phyloP scores from a whole-genome alignment of 2,797 vertebrate genomes.

The Lycodopsis pacificus region DNA sequence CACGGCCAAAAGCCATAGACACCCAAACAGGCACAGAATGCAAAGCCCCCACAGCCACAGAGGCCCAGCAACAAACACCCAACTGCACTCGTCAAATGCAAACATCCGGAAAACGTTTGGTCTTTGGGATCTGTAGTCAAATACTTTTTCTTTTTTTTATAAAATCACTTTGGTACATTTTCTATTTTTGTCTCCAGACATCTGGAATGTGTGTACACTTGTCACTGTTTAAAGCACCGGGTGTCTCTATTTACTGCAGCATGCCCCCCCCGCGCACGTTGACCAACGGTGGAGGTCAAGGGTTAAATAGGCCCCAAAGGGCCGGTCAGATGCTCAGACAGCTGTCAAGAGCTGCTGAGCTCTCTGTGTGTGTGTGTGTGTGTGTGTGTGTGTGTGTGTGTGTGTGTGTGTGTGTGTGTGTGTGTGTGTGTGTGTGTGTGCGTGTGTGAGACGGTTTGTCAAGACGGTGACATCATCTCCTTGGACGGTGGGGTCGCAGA shows the following conservation, averaged over 20 bases:
- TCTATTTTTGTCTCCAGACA: slow-evolving; percentile 54
- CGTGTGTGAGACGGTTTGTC: slow-evolving; percentile 2
- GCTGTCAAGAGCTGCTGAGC: slow-evolving; percentile 55
- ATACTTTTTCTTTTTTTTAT: background rate
- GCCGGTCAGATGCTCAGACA: slow-evolving; percentile 62
- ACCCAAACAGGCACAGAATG: slow-evolving; percentile 60
- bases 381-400: slow-evolving; percentile 4
- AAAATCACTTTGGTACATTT: slow-evolving; percentile 35
- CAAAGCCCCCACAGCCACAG: slow-evolving; percentile 44
- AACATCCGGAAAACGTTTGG: slow-evolving; percentile 71
- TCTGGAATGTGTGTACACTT: slow-evolving; percentile 46
- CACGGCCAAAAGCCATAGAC: slow-evolving; percentile 52
- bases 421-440: slow-evolving; percentile 11
- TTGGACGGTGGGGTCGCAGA: slow-evolving; percentile 54
- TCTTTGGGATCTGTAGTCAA: slow-evolving; percentile 67
- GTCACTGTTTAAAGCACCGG: slow-evolving; percentile 30
- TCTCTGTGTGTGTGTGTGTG: slow-evolving; percentile 3
- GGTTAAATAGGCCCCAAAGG: slow-evolving; percentile 67
- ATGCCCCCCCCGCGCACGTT: background rate
- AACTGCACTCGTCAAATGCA: slow-evolving; percentile 50
- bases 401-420: background rate
- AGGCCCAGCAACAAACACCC: slow-evolving; percentile 39
- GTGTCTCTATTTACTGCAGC: slow-evolving; percentile 42
- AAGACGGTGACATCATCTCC: slow-evolving; percentile 63
- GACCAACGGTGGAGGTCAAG: slow-evolving; percentile 52